Percentiles rank a stretch among this genome's conserved stretches.
Evolutionary conservation across 1,140 invertebrate genomes (phyloP).

Genomic region (Argopecten irradians): DNA sequence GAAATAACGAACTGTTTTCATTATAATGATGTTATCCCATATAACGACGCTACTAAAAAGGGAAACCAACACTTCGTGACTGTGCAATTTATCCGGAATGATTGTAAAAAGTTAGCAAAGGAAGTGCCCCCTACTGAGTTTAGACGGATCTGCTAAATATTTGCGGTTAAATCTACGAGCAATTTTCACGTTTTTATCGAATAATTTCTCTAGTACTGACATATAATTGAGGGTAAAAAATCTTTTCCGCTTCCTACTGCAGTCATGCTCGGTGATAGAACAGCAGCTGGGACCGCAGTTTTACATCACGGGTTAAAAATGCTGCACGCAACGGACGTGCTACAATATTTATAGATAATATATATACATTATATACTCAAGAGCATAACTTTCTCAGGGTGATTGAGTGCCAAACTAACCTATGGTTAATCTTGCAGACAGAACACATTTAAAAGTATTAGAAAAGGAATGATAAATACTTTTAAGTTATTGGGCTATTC

Average conservation of each 20-base stretch:
- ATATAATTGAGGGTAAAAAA: background rate
- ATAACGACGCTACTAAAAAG: background rate
- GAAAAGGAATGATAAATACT: background rate
- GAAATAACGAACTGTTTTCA: no score
- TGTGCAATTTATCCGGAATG: background rate
- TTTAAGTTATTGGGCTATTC: background rate
- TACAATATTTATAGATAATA: no score
- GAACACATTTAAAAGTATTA: background rate
- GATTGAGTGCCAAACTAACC: background rate
- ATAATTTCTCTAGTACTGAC: background rate
- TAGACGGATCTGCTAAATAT: background rate
- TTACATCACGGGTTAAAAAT: no score
- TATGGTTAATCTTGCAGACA: background rate
- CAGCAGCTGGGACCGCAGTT: no score
- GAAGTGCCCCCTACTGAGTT: background rate
- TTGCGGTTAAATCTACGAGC: background rate
- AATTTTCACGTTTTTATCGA: background rate
- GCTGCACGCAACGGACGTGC: no score
- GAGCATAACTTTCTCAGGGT: background rate
- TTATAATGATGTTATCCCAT: no score
- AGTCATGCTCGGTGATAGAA: background rate
- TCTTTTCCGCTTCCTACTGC: no score
- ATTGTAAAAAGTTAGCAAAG: background rate
- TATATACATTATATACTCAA: no score
- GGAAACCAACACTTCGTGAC: background rate